Percentiles rank a stretch among this genome's conserved stretches.
Conservation (phyloP, 2,113 vertebrate genomes). For the Bungarus multicinctus region DNA sequence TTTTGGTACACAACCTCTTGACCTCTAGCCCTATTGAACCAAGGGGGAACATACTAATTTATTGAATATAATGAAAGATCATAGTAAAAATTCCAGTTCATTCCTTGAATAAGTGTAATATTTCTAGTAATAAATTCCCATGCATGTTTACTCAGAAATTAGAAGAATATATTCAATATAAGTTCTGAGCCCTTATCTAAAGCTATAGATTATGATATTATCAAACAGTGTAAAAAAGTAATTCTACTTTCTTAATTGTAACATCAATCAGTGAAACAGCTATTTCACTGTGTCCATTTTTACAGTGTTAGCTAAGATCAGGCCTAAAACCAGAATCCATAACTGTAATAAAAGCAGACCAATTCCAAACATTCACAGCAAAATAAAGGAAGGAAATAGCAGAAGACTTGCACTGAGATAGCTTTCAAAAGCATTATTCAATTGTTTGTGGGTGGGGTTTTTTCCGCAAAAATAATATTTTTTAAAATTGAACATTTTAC, state of each 20-base stretch:
- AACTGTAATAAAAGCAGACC: not conserved
- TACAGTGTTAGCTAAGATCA: not conserved
- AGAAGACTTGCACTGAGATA: not conserved
- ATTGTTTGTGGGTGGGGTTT: not conserved
- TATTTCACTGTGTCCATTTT: not conserved
- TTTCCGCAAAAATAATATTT: not conserved
- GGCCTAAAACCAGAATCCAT: not conserved
- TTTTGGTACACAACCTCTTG: conserved; percentile 45
- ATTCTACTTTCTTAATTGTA: not conserved
- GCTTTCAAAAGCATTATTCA: not conserved
- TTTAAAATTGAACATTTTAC: not conserved
- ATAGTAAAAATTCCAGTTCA: rapidly evolving
- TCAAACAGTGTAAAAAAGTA: not conserved
- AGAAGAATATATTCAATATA: not conserved
- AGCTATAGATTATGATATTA: not conserved
- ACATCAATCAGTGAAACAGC: not conserved
- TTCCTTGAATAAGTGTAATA: not conserved
- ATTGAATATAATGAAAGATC: not conserved
- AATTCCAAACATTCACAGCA: not conserved
- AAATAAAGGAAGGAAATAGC: not conserved
- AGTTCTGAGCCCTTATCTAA: not conserved
- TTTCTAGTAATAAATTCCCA: rapidly evolving
- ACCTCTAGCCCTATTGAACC: conserved; percentile 36
- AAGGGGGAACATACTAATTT: not conserved
- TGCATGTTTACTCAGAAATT: not conserved